Base-by-base conservation (phyloP, 2,888 invertebrate species). In the Caenorhabditis sp. region DNA sequence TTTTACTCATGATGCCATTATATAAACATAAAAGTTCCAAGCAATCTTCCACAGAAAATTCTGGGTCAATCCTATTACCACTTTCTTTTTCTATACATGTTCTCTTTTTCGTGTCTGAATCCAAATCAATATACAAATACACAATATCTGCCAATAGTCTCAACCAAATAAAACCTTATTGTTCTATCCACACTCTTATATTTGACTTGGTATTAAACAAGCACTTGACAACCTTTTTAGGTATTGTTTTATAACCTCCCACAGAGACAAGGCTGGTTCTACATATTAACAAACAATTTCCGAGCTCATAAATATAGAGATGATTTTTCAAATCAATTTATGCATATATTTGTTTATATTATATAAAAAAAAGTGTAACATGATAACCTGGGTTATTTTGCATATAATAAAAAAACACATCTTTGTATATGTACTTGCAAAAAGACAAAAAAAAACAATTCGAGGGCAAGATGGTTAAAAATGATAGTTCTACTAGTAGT, bases 131-230 rank as follows among this genome's bases (percentile, higher is more conserved):
- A 43, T 43, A 17, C 43, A 43, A 43, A 43, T 17, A 43, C 5
- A 43, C 43, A 7, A 43, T 17, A 43, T 43, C 12, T 43, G 12
- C 31, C 31, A 31, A 31, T 31, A 31, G 31, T 31, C 31, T 31
- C 31, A 17, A 3, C 17, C 43, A 43, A 43, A 43, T 43, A 43
- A 43, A 43, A 43, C 43, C 43, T 43, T 43, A 43, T 43, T 43
- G 43, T 43, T 43, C 43, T 70, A 66, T 64, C 43, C 43, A 43
- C 43, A 43, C 43, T 43, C 43, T 31, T 17, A 43, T 43, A 14
- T 43, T 66, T 62, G 70, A 66, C 52, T 52, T 66, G 70, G 56
- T 56, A 66, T 71, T 71, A 71, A 71, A 67, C 71, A 71, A 71
- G 71, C 71, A 71, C 71, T 71, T 71, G 71, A 71, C 71, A 43